phyloP scores from a whole-genome alignment of 2,797 vertebrate genomes.

The Pseudomugil gertrudae region DNA sequence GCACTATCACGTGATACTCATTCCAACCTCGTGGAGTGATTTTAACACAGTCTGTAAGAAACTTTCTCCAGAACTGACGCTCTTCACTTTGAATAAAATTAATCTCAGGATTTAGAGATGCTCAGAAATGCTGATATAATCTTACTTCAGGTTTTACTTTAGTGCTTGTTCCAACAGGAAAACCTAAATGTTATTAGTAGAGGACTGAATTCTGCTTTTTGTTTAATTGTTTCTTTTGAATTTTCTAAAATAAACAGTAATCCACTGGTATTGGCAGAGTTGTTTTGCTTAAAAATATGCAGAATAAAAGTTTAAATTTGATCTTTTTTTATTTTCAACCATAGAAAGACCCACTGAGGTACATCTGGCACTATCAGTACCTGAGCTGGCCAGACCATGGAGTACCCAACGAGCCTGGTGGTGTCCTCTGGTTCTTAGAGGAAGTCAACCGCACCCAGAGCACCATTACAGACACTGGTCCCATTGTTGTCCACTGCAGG shows the following conservation, averaged over 20 bases:
- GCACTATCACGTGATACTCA: no score
- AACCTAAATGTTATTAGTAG: no score
- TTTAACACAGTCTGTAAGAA: no score
- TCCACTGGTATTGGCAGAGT: background rate
- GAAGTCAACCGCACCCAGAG: constrained; percentile 87
- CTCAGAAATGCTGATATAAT: no score
- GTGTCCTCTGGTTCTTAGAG: constrained; percentile 88
- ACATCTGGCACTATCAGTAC: constrained; percentile 91
- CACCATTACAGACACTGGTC: constrained; percentile 82
- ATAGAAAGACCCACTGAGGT: constrained; percentile 82
- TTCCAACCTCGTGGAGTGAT: no score
- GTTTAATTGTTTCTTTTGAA: background rate
- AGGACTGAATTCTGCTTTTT: background rate
- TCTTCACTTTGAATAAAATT: no score
- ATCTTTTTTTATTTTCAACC: no score
- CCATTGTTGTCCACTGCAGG: constrained; percentile 93
- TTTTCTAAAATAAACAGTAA: background rate
- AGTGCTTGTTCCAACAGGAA: no score
- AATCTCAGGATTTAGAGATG: no score
- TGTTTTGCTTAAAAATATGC: background rate
- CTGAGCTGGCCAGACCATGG: constrained; percentile 92
- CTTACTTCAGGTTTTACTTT: no score
- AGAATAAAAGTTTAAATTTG: no score
- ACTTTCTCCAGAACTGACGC: no score
- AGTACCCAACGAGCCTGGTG: constrained; percentile 88